Percentiles rank a stretch among this genome's conserved stretches.
Conservation (phyloP, 2,797 vertebrate species). For the Eulemur coronatus region DNA sequence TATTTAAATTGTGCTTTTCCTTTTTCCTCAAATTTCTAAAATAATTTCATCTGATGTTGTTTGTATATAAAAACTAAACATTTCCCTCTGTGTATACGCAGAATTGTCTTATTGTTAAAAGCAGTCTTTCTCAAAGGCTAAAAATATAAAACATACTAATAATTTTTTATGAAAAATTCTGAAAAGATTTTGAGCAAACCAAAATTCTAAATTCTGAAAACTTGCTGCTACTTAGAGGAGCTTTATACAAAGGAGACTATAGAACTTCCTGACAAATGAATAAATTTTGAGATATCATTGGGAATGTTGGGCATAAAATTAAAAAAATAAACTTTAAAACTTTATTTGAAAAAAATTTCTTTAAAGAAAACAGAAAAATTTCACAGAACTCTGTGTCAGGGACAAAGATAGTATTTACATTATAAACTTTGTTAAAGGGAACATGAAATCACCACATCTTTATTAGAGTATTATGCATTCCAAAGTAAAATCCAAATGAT, state of each 20-base stretch:
- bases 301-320: constrained; percentile 1
- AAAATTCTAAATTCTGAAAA: constrained; percentile 40
- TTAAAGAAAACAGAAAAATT: constrained; percentile 4
- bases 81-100: not conserved
- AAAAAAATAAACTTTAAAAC: not conserved
- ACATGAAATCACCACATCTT: not conserved
- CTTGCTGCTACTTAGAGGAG: not conserved
- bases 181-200: constrained; percentile 26
- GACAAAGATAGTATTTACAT: constrained; percentile 26
- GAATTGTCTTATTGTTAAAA: constrained; percentile 32
- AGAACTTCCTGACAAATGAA: not conserved
- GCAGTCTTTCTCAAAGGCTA: not conserved
- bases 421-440: constrained; percentile 5
- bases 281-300: constrained; percentile 15
- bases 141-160: not conserved
- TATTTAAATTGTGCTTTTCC: constrained; percentile 18
- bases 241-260: not conserved
- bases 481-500: not conserved
- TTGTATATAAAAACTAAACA: constrained; percentile 28
- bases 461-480: not conserved
- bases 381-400: not conserved
- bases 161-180: not conserved
- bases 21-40: constrained; percentile 38
- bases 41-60: constrained; percentile 15
- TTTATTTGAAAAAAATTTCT: not conserved